phyloP scores from a whole-genome alignment of 30 jellyfish, hydroid and myxozoan species.

The Morbakka virulenta region DNA sequence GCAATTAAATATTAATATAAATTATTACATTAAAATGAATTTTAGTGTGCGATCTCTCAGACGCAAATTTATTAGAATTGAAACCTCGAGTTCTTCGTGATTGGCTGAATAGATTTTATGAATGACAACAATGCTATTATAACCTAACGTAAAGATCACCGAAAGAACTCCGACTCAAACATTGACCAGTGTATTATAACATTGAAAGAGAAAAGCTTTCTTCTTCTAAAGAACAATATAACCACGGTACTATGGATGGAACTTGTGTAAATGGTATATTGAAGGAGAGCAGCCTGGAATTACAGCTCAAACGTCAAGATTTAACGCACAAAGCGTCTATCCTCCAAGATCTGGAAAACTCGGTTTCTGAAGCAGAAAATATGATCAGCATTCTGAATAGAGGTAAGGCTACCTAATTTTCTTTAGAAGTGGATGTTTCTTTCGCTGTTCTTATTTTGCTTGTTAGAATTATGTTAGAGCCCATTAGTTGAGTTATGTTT shows the following conservation, averaged over 20 bases:
- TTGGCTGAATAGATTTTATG: conserved; percentile 52
- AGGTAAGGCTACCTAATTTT: too few relatives aligned
- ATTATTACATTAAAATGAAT: conserved; percentile 47
- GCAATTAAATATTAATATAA: conserved; percentile 66
- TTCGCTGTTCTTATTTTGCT: too few relatives aligned
- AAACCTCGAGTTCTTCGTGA: conserved; percentile 30
- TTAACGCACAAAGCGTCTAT: conserved; percentile 55
- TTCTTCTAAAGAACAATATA: too few relatives aligned
- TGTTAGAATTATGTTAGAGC: too few relatives aligned
- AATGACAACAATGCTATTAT: conserved; percentile 58
- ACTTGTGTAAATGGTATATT: conserved; percentile 29
- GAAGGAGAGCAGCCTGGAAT: conserved; percentile 49
- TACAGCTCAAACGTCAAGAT: conserved; percentile 46
- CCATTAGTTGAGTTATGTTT: too few relatives aligned
- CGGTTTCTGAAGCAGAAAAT: conserved; percentile 69
- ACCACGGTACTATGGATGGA: conserved; percentile 70
- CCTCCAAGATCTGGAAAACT: conserved; percentile 62
- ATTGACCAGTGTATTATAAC: conserved; percentile 42
- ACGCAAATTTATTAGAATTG: conserved; percentile 44
- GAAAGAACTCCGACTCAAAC: conserved; percentile 48
- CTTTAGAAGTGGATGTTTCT: too few relatives aligned
- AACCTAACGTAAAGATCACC: conserved; percentile 64
- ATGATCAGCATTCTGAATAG: conserved; percentile 64
- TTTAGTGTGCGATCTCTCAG: conserved; percentile 58
- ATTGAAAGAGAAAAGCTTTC: too few relatives aligned